Evolutionary conservation across 2,888 invertebrate genomes (phyloP), one percentile per base, ranked within the genome.

Genomic region (Callinectes sapidus): DNA sequence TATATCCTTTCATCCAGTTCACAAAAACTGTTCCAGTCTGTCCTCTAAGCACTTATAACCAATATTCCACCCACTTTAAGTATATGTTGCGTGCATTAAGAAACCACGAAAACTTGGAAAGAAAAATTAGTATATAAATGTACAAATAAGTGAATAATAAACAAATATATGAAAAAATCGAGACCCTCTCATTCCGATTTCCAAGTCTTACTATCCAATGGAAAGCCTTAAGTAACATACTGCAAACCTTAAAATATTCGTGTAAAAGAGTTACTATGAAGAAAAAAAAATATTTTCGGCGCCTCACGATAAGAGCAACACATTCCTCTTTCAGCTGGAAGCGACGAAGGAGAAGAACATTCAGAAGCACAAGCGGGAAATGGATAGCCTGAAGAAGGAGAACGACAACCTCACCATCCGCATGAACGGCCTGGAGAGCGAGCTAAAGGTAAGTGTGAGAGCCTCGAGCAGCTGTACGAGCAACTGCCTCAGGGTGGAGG

Each of bases 361-460:
- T 39, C 61, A 54, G 48, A 94, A 92, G 55, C 85, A 91, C 18
- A 91, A 91, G 61, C 85, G 89, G 23, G 94, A 94, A 16, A 2
- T 81, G 32, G 93, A 94, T 16, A 77, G 54, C 28, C 55, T 93
- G 8, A 86, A 81, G 71, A 91, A 90, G 35, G 94, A 94, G 55
- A 94, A 92, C 32, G 93, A 91, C n/a, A 93, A 92, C 86, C 55
- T 93, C 3, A 87, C 91, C 23, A 91, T 90, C 10, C 77, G 93
- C 18, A 93, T 94, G 94, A 92, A 86, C 77, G 91, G 93, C 8
- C 87, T 94, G n/a, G 94, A 94, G 61, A 94, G 81, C 35, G 94
- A 94, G 39, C 89, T 94, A 2, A 94, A 93, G 93, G 94, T 93
- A 23, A 81, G 91, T 10, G n/a, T 13, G 10, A n/a, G 71, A 23